Conservation (phyloP, 2,113 vertebrate species). For the Brachypodius melanocephalos region DNA sequence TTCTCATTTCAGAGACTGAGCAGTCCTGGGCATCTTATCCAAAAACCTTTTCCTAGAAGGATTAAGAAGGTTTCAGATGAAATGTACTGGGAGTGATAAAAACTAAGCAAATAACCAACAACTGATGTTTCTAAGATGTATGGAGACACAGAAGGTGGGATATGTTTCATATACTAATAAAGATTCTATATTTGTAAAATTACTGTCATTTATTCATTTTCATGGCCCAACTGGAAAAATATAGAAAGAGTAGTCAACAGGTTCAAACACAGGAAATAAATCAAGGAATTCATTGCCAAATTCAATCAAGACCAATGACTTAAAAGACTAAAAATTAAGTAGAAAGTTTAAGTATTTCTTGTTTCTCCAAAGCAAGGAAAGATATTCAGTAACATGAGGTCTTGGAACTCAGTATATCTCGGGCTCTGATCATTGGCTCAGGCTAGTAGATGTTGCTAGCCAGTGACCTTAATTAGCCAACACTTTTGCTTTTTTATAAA, state of each 20-base stretch:
- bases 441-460: background rate
- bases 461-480: background rate
- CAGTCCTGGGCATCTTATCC: background rate
- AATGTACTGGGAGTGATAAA: background rate
- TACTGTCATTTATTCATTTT: background rate
- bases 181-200: background rate
- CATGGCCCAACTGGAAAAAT: background rate
- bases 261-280: background rate
- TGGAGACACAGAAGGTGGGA: background rate
- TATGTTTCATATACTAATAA: background rate
- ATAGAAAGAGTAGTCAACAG: background rate
- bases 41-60: background rate
- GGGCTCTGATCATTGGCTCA: background rate
- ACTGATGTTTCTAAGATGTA: background rate
- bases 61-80: background rate
- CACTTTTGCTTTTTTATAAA: background rate
- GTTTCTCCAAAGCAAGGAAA: background rate
- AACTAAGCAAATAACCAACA: background rate
- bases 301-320: background rate
- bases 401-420: background rate
- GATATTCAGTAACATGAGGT: background rate
- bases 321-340: background rate
- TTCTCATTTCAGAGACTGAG: background rate
- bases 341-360: background rate
- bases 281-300: background rate